These are phyloP conservation scores for Dipodomys stephensi DNA, from an alignment of 2,113 vertebrate species.

Conservation along the genomic window DNA sequence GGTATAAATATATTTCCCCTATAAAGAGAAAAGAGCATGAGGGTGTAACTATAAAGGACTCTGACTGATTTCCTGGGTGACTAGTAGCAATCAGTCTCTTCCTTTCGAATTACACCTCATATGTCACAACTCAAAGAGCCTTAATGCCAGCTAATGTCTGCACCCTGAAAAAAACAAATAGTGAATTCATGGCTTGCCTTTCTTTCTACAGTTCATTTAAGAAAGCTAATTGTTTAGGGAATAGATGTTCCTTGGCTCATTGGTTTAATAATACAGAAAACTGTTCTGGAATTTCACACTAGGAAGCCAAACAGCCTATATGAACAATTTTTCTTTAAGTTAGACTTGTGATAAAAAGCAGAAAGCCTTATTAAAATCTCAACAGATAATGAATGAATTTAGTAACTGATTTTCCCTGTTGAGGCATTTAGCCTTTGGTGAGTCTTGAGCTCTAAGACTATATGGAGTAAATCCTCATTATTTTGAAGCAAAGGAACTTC, in stretches of 20 bases:
- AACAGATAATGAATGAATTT: constrained; percentile 69
- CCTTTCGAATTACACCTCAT: constrained; percentile 57
- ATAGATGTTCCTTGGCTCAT: constrained; percentile 72
- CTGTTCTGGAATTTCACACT: constrained; percentile 60
- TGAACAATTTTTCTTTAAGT: constrained; percentile 60
- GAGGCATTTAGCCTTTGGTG: constrained; percentile 52
- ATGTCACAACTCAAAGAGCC: constrained; percentile 67
- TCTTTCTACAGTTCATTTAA: constrained; percentile 71
- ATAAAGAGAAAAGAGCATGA: constrained; percentile 47
- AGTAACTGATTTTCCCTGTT: constrained; percentile 56
- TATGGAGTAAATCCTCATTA: constrained; percentile 64
- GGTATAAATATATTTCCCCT: constrained; percentile 19
- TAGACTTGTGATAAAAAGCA: constrained; percentile 16
- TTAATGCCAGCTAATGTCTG: constrained; percentile 59
- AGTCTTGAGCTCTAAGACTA: constrained; percentile 60
- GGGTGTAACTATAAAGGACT: constrained; percentile 15
- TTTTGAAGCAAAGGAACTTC: constrained; percentile 55
- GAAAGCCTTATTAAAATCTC: constrained; percentile 64
- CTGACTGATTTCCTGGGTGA: constrained; percentile 65
- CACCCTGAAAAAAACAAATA: constrained; percentile 63
- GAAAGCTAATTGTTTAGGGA: constrained; percentile 79
- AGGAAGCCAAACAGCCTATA: constrained; percentile 60
- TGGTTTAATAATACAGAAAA: constrained; percentile 77
- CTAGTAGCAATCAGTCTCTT: constrained; percentile 51
- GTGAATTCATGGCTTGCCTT: constrained; percentile 61